These are phyloP conservation scores for Periophthalmodon schlosseri DNA, from an alignment of 2,113 vertebrate species.

Conservation along the genomic window DNA sequence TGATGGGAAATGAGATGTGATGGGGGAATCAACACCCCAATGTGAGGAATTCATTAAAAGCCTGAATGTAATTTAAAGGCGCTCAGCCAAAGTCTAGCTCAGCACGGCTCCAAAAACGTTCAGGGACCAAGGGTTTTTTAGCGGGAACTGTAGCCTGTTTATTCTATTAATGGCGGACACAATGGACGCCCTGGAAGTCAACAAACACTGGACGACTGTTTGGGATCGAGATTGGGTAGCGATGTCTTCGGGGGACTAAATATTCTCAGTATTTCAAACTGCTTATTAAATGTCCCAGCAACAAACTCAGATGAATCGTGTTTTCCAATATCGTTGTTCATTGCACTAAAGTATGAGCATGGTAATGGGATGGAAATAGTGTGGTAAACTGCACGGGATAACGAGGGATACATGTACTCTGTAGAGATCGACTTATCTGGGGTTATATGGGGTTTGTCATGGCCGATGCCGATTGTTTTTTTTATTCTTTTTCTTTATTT, in stretches of 20 bases:
- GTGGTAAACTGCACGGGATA: background rate
- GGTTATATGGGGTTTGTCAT: no score
- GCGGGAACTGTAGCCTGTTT: constrained; percentile 24
- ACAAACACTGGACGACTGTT: constrained; percentile 24
- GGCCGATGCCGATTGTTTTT: no score
- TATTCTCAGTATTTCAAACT: background rate
- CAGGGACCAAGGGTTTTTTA: constrained; percentile 23
- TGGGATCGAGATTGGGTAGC: background rate
- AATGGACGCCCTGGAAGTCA: constrained; percentile 24
- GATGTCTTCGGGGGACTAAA: background rate
- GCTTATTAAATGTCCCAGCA: background rate
- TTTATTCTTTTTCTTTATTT: no score
- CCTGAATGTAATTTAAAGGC: constrained; percentile 32
- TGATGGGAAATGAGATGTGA: constrained; percentile 45
- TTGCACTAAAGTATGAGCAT: background rate
- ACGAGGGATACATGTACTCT: no score
- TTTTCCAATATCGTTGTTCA: background rate
- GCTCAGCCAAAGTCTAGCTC: constrained; percentile 35
- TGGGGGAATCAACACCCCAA: constrained; percentile 35
- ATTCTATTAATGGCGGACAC: constrained; percentile 39
- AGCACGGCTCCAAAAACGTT: constrained; percentile 17
- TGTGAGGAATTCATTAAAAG: constrained; percentile 42
- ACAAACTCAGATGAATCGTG: background rate
- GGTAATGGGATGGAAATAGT: background rate
- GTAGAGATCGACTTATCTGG: no score